Percentiles rank a stretch among this genome's conserved stretches.
phyloP scores from a whole-genome alignment of 2,113 vertebrate genomes.

The Sander lucioperca region DNA sequence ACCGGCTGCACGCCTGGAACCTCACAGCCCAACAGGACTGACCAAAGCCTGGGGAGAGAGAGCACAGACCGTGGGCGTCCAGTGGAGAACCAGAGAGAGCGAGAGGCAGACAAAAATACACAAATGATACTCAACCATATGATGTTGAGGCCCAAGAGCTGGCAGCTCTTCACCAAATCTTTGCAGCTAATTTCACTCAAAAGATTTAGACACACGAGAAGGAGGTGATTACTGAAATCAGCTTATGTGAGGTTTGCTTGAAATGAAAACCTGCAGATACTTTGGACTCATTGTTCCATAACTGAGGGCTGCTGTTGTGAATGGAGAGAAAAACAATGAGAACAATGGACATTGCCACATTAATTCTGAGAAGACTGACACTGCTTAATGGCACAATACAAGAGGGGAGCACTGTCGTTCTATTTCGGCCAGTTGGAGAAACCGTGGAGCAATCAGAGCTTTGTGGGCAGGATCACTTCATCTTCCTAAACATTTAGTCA shows the following conservation, averaged over 20 bases:
- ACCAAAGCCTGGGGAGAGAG: slow-evolving; percentile 23
- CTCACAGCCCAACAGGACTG: slow-evolving; percentile 25
- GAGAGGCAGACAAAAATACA: slow-evolving; percentile 4
- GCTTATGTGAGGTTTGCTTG: not conserved
- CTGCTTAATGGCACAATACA: not conserved
- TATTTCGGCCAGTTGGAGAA: too few species aligned
- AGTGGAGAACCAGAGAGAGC: not conserved
- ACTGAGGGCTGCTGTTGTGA: not conserved
- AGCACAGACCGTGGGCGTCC: slow-evolving; percentile 27
- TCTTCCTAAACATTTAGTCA: not conserved
- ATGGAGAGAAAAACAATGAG: not conserved
- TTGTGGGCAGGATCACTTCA: too few species aligned
- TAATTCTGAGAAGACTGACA: not conserved
- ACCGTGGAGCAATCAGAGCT: not conserved
- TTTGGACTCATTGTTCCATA: not conserved
- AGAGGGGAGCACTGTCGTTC: not conserved
- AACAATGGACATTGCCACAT: not conserved
- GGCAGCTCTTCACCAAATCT: not conserved
- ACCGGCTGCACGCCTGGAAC: slow-evolving; percentile 31
- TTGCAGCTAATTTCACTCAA: not conserved
- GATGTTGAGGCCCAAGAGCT: not conserved
- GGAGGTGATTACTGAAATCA: not conserved
- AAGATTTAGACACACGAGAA: too few species aligned
- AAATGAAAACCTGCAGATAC: not conserved
- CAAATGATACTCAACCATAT: not conserved